Conservation (phyloP, 2,888 invertebrate species). For the Eulithis testata region DNA sequence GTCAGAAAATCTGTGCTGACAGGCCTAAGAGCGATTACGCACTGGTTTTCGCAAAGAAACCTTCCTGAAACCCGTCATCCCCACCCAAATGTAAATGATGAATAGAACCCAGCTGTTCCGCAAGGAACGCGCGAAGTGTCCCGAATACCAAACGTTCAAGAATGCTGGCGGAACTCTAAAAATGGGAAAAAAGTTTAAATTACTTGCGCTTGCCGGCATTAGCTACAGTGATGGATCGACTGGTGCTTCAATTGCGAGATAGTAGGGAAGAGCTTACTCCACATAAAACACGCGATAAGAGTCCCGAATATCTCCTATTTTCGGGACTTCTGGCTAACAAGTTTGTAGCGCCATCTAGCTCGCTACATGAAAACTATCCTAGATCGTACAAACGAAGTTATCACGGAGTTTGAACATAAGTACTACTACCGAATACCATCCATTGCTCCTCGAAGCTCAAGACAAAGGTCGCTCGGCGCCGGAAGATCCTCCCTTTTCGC, state of each 20-base stretch:
- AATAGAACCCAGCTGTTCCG: conserved; percentile 11
- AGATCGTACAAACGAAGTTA: too few species aligned
- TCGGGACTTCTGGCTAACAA: too few species aligned
- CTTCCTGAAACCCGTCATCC: not conserved
- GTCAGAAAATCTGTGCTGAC: not conserved
- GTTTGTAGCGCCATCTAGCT: too few species aligned
- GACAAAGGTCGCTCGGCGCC: too few species aligned
- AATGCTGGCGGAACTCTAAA: conserved; percentile 36
- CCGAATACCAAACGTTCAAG: conserved; percentile 35
- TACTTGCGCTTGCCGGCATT: conserved; percentile 41
- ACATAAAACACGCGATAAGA: too few species aligned
- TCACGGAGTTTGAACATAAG: too few species aligned
- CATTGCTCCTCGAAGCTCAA: too few species aligned
- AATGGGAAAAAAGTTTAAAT: conserved; percentile 48
- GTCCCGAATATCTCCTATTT: too few species aligned
- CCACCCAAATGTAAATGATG: conserved; percentile 10
- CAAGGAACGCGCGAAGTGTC: conserved; percentile 28
- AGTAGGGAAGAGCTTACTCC: too few species aligned
- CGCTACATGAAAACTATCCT: too few species aligned
- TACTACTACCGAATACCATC: too few species aligned
- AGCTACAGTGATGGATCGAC: conserved; percentile 50
- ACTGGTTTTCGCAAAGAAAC: not conserved
- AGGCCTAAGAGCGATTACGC: not conserved
- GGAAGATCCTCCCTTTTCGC: too few species aligned
- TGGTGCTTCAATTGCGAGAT: conserved; percentile 27